Conservation (phyloP, 2,113 vertebrate genomes). For the Crotophaga sulcirostris region DNA sequence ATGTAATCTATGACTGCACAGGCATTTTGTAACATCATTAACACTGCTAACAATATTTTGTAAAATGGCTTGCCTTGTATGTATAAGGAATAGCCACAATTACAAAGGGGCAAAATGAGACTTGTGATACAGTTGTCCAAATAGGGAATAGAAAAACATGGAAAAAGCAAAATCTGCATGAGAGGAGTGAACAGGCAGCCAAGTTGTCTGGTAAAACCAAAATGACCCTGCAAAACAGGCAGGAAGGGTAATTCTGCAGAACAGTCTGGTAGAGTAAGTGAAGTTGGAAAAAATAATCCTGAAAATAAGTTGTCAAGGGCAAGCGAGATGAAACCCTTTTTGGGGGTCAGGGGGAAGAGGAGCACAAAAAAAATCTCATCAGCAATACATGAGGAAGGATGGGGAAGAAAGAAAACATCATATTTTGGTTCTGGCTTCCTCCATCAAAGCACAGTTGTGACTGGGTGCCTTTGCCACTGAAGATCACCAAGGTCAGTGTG, state of each 20-base stretch:
- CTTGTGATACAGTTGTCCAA: neutral
- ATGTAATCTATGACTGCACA: neutral
- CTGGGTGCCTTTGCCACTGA: neutral
- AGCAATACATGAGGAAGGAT: neutral
- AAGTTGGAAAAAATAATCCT: neutral
- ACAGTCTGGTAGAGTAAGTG: neutral
- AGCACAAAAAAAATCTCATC: neutral
- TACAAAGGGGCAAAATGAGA: neutral
- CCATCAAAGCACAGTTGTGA: neutral
- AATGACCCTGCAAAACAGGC: neutral
- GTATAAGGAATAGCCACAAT: neutral
- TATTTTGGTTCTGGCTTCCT: neutral
- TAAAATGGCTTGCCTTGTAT: neutral
- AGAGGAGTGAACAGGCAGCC: neutral
- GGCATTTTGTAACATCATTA: neutral
- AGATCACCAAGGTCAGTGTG: neutral
- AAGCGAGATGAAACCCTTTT: neutral
- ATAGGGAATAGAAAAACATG: neutral
- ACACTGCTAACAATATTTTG: accelerated
- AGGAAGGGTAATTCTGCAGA: neutral
- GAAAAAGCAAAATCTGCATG: neutral
- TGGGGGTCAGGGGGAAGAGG: accelerated
- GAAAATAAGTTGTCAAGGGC: neutral
- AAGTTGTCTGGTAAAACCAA: neutral
- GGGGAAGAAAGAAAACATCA: neutral